A percentile compares a stretch with the other conserved stretches of the same genome.
Evolutionary conservation across 2,888 invertebrate genomes (phyloP).

Genomic region (Microctonus hyperodae): DNA sequence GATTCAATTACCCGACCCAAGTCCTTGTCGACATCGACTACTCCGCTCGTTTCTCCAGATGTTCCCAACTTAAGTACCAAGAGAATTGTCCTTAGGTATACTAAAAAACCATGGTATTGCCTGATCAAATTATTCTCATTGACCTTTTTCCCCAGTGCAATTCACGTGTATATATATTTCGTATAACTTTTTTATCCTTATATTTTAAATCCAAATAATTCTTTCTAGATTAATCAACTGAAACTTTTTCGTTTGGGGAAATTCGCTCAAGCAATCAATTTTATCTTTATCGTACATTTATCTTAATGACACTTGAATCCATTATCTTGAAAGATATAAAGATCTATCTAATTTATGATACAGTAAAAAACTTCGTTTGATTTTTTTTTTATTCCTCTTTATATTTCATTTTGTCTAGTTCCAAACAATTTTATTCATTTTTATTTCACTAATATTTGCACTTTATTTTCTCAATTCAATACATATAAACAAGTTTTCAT

Average conservation of each 20-base stretch:
- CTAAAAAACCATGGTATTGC: neutral
- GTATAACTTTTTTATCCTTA: neutral
- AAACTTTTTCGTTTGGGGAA: neutral
- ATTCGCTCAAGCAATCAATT: neutral
- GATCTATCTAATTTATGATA: neutral
- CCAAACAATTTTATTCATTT: too few relatives aligned
- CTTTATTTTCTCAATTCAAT: too few relatives aligned
- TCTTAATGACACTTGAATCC: conserved; percentile 8
- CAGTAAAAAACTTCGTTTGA: neutral
- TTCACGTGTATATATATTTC: too few relatives aligned
- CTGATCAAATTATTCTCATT: conserved; percentile 14
- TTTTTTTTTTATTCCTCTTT: neutral
- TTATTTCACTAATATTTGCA: too few relatives aligned
- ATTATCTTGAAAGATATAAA: neutral
- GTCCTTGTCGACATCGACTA: conserved; percentile 21
- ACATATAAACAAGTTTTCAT: too few relatives aligned
- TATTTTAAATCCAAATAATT: conserved; percentile 1
- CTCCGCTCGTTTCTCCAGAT: conserved; percentile 8
- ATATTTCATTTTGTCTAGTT: too few relatives aligned
- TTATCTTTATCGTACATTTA: neutral
- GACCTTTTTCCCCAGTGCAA: neutral
- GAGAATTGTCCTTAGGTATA: conserved; percentile 9
- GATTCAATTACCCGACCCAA: conserved; percentile 31
- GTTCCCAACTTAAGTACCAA: conserved; percentile 15
- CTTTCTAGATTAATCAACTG: neutral